These are phyloP conservation scores for Philereme transversata DNA, from an alignment of 2,888 invertebrate species.

Conservation along the genomic window DNA sequence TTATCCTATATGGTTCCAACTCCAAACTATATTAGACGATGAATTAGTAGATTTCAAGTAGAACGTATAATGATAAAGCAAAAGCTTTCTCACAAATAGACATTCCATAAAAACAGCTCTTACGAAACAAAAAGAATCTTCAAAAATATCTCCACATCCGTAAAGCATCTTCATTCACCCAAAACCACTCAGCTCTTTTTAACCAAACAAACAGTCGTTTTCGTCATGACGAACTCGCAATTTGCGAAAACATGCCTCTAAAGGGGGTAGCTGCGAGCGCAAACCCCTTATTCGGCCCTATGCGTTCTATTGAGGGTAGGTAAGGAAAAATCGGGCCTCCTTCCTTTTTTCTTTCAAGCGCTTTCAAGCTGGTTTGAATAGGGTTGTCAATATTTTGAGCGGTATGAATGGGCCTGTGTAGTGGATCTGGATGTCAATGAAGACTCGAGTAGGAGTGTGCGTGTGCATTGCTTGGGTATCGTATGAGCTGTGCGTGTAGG, in stretches of 20 bases:
- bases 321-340: conserved; percentile 75
- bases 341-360: conserved; percentile 66
- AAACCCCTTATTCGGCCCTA: conserved; percentile 38
- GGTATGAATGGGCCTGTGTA: conserved; percentile 71
- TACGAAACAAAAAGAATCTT: conserved; percentile 21
- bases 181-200: conserved; percentile 40
- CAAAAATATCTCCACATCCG: conserved; percentile 24
- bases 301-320: conserved; percentile 64
- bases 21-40: no score
- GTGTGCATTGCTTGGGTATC: conserved; percentile 50
- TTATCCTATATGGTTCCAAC: no score
- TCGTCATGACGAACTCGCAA: conserved; percentile 58
- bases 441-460: conserved; percentile 59
- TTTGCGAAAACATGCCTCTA: conserved; percentile 61
- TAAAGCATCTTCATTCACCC: conserved; percentile 34
- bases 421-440: conserved; percentile 75
- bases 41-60: no score
- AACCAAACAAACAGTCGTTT: conserved; percentile 41
- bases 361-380: conserved; percentile 72
- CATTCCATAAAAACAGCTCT: conserved; percentile 8
- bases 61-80: no score
- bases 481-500: not conserved
- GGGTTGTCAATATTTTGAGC: conserved; percentile 82
- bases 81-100: not conserved
- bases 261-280: conserved; percentile 44